Conservation (phyloP, 2,888 invertebrate species). For the Scaptodrosophila latifasciaeformis region DNA sequence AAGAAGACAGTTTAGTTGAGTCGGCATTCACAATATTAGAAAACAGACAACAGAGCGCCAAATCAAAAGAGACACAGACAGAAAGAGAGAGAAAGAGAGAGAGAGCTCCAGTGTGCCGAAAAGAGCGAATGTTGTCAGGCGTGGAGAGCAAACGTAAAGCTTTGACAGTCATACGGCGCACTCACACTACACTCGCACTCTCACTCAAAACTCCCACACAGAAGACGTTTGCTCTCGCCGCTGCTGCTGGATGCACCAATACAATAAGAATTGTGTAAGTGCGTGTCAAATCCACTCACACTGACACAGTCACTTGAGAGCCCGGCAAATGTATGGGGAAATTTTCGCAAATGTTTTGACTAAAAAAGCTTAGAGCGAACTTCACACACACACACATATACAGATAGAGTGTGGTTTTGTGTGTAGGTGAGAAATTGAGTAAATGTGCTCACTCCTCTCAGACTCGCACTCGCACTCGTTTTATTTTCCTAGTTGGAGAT, state of each 20-base stretch:
- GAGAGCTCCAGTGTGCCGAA: slow-evolving; percentile 6
- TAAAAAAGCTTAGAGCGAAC: slow-evolving; percentile 65
- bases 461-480: not conserved
- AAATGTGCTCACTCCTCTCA: not conserved
- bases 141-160: slow-evolving; percentile 2
- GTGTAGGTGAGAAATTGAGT: not conserved
- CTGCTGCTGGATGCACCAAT: slow-evolving; percentile 23
- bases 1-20: slow-evolving; percentile 21
- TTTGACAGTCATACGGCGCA: slow-evolving; percentile 35
- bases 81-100: slow-evolving; percentile 10
- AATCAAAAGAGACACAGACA: not conserved
- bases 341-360: slow-evolving; percentile 62
- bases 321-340: slow-evolving; percentile 54
- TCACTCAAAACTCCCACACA: slow-evolving; percentile 18
- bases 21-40: slow-evolving; percentile 37
- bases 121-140: slow-evolving; percentile 6
- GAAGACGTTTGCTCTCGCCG: not conserved
- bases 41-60: slow-evolving; percentile 39
- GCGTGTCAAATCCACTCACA: slow-evolving; percentile 21
- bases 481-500: slow-evolving; percentile 1
- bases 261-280: slow-evolving; percentile 13
- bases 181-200: slow-evolving; percentile 37
- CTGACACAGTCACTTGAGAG: not conserved
- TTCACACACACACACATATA: too few species aligned
- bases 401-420: too few species aligned